Evolutionary conservation across 2,888 invertebrate species (phyloP), one percentile per base, ranked within the genome.

Genomic region (Papilio elwesi): DNA sequence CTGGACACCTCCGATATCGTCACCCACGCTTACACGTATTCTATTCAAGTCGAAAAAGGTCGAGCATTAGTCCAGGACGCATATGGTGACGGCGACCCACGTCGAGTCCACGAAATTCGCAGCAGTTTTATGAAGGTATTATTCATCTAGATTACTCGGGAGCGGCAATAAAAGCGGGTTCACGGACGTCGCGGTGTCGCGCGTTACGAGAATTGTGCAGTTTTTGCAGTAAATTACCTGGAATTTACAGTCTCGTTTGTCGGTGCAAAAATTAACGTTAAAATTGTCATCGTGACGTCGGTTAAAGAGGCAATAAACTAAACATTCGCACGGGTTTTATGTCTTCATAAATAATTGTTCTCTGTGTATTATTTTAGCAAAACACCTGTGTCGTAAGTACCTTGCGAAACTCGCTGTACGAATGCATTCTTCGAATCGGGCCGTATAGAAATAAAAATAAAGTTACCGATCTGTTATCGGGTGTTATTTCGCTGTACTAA

Each of bases 141-240:
- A 87, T 87, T 88, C 88, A 89, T 91, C 89, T 91, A 90, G 89
- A 91, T 91, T 87, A 87, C 88, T 87, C 83, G 84, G 83, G 84
- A 84, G 77, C 78, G 80, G 86, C 83, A 84, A 90, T 90, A 90
- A 92, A 88, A 83, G 78, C 81, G 82, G 84, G 90, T 90, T 90
- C 90, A 90, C 76, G 90, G 85, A 84, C 90, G 82, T 79, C 77
- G 74, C 82, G 84, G 87, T 82, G 82, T 84, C 82, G 82, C 79
- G 76, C 75, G 82, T 90, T 83, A 85, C 85, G 79, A 81, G 87
- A 90, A 87, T 83, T 88, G 86, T 92, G 93, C 93, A 93, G 83
- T 91, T 91, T 92, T 92, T 91, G 90, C 91, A 90, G 80, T 81
- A 80, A 82, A 85, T 82, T 89, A 89, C 87, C 85, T 83, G 85